phyloP scores from a whole-genome alignment of 2,113 vertebrate species.

The Microtus montanus region DNA sequence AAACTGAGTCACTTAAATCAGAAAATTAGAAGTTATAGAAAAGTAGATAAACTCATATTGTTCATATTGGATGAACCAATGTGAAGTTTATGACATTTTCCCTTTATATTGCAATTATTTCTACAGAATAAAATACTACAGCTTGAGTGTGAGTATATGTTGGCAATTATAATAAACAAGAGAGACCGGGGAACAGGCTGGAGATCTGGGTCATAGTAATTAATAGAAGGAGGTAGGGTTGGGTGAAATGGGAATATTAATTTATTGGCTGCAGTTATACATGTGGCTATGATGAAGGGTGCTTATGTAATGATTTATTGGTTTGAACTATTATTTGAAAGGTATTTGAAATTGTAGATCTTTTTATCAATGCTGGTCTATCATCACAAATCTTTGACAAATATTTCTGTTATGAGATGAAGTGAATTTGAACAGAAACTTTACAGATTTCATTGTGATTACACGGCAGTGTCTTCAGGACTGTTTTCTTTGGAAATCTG shows the following conservation, averaged over 20 bases:
- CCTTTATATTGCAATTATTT: background rate
- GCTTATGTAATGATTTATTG: background rate
- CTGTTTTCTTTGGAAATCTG: slow-evolving; percentile 59
- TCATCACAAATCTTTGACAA: slow-evolving; percentile 54
- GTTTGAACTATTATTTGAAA: background rate
- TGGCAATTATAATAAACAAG: slow-evolving; percentile 11
- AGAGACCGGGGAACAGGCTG: background rate
- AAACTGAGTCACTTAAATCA: background rate
- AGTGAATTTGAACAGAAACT: slow-evolving; percentile 66
- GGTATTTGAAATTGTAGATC: background rate
- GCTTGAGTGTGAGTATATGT: background rate
- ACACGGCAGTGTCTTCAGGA: slow-evolving; percentile 54
- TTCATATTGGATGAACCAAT: background rate
- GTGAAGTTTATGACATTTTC: background rate
- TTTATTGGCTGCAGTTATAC: background rate
- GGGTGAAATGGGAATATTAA: background rate
- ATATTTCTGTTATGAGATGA: slow-evolving; percentile 56
- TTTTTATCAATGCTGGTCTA: background rate
- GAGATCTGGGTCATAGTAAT: slow-evolving; percentile 13
- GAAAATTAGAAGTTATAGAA: slow-evolving; percentile 2
- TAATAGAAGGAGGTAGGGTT: background rate
- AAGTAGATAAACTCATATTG: background rate
- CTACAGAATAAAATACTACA: background rate
- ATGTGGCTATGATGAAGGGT: background rate
- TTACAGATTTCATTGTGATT: slow-evolving; percentile 65